Evolutionary conservation across 2,888 invertebrate genomes (phyloP).

Genomic region (Apomyelois bistriatella): DNA sequence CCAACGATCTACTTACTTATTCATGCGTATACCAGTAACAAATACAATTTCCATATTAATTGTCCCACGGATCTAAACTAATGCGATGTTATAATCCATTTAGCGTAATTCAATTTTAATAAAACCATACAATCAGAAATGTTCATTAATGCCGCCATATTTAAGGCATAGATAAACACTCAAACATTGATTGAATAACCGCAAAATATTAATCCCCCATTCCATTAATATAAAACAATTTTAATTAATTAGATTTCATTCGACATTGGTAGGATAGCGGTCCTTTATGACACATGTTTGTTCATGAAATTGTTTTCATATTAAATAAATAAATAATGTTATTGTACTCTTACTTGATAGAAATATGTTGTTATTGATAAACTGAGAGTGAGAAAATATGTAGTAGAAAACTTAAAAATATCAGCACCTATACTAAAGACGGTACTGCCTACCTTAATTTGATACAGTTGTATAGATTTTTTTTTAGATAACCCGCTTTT

Average conservation of each 20-base stretch:
- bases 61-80: slow-evolving; percentile 6
- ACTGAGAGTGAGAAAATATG: too few species aligned
- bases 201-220: slow-evolving; percentile 59
- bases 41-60: slow-evolving; percentile 11
- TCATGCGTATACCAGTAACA: slow-evolving; percentile 3
- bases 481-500: too few species aligned
- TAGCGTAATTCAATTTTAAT: slow-evolving; percentile 18
- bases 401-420: too few species aligned
- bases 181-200: slow-evolving; percentile 60
- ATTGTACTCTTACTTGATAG: too few species aligned
- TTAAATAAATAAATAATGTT: too few species aligned
- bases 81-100: slow-evolving; percentile 12
- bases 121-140: slow-evolving; percentile 20
- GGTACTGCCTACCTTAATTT: too few species aligned
- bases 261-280: slow-evolving; percentile 24
- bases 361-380: too few species aligned
- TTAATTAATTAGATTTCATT: slow-evolving; percentile 60
- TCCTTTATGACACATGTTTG: not conserved
- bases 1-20: not conserved
- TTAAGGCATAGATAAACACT: slow-evolving; percentile 35
- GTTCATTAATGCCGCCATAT: slow-evolving; percentile 37
- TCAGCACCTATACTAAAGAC: too few species aligned
- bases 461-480: too few species aligned
- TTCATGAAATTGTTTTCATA: not conserved
- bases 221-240: slow-evolving; percentile 59